Base-by-base conservation (phyloP, 1,140 invertebrate species). In the Heliconius hewitsoni region DNA sequence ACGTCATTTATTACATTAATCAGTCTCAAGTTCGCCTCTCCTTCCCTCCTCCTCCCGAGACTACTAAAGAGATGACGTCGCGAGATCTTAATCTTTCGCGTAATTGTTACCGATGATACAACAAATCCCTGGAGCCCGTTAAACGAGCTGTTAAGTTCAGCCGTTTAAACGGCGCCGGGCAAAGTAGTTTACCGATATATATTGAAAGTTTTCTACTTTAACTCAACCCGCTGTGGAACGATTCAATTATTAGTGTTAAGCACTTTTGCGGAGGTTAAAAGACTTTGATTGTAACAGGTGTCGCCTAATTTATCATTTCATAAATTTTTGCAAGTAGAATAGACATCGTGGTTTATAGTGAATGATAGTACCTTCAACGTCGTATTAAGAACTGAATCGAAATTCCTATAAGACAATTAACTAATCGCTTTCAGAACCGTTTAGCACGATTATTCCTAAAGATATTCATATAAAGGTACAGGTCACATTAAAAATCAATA, bases 61-160 rank as follows among this genome's bases (percentile, higher is more conserved):
- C 79, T 83, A 83, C 23, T 66, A 83, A 73, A 52, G 82, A 73
- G 73, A 83, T 91, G 88, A 87, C 84, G 80, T 83, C 60, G 86
- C 88, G 80, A 83, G 83, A 88, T 91, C 86, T 90, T 87, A 87
- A 91, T 91, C 89, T 87, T 79, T 81, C 77, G 81, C 81, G 81
- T 90, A 91, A 92, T 93, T 89, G 87, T 89, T 84, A 82, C 83
- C 78, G 82, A 85, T 83, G 86, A 85, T 85, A 89, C 89, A 85
- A 84, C 79, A 84, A 83, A 84, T 83, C 82, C 79, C 76, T 79
- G 81, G 76, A 85, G 84, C 83, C 85, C 87, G 87, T 80, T 88
- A 87, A 90, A 89, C 90, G 90, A 92, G 84, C 87, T 89, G 87
- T 90, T 89, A 89, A 89, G 75, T 89, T 87, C 81, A 85, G 78